Percentiles rank a stretch among this genome's conserved stretches.
Conservation (phyloP, 2,113 vertebrate genomes). For the Microcebus jonahi region DNA sequence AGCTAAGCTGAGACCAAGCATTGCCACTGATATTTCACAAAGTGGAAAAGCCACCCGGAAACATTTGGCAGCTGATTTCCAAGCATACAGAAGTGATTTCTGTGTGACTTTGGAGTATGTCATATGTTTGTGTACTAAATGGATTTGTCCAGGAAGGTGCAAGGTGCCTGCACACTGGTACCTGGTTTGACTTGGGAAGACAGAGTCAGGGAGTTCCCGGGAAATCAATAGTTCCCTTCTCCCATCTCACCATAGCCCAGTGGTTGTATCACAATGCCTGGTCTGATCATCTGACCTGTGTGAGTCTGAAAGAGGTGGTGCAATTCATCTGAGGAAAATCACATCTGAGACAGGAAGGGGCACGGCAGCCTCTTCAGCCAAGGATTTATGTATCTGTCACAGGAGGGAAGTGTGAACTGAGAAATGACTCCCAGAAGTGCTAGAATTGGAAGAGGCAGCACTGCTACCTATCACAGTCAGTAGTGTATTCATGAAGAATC, state of each 20-base stretch:
- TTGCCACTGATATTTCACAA: slow-evolving; percentile 47
- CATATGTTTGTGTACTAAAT: neutral
- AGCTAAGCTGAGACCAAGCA: slow-evolving; percentile 34
- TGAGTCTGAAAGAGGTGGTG: slow-evolving; percentile 58
- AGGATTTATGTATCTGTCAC: slow-evolving; percentile 78
- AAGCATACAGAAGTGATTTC: neutral
- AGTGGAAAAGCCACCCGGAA: slow-evolving; percentile 35
- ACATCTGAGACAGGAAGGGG: slow-evolving; percentile 75
- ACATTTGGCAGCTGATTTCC: slow-evolving; percentile 35
- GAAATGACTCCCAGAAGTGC: slow-evolving; percentile 79
- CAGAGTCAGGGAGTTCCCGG: neutral
- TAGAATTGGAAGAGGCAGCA: slow-evolving; percentile 66
- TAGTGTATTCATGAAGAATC: slow-evolving; percentile 58
- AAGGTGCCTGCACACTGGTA: neutral
- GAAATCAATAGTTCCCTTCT: slow-evolving; percentile 39
- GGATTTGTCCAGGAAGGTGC: slow-evolving; percentile 39
- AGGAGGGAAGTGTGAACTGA: slow-evolving; percentile 77
- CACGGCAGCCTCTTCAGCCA: slow-evolving; percentile 69
- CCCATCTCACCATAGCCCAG: neutral
- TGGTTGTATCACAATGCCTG: neutral
- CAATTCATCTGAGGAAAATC: slow-evolving; percentile 72
- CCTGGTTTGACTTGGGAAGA: slow-evolving; percentile 44
- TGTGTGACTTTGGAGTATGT: slow-evolving; percentile 41
- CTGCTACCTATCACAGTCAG: slow-evolving; percentile 60
- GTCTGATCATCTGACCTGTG: slow-evolving; percentile 52